phyloP scores from a whole-genome alignment of 2,113 vertebrate genomes.

The Ranitomeya imitator region DNA sequence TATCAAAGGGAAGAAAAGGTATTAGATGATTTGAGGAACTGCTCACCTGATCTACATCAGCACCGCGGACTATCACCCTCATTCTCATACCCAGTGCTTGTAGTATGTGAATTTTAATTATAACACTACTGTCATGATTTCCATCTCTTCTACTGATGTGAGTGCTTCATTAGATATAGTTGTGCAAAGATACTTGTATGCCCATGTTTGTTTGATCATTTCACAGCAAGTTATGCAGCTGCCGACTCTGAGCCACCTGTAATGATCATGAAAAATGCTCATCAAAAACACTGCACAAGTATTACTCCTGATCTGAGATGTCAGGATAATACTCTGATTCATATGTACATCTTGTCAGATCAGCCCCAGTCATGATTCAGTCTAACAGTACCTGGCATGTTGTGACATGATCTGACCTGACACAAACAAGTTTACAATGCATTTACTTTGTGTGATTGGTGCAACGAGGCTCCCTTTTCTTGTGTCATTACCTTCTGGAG shows the following conservation, averaged over 20 bases:
- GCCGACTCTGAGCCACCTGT: not conserved
- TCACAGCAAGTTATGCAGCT: not conserved
- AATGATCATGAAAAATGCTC: not conserved
- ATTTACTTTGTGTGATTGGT: not conserved
- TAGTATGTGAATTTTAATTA: not conserved
- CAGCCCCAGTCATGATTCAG: constrained; percentile 11
- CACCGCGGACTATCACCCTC: too few species aligned
- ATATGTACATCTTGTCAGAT: not conserved
- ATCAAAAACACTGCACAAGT: constrained; percentile 30
- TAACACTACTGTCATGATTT: not conserved
- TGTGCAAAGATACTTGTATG: not conserved
- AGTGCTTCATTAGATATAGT: not conserved
- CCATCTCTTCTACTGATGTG: not conserved
- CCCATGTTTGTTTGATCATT: too few species aligned
- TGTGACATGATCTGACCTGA: constrained; percentile 47
- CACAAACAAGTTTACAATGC: constrained; percentile 48
- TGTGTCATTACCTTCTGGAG: constrained; percentile 2
- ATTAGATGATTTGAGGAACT: not conserved
- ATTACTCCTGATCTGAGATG: not conserved
- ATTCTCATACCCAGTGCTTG: not conserved
- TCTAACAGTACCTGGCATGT: constrained; percentile 12
- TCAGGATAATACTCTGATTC: constrained; percentile 21
- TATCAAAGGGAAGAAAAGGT: too few species aligned
- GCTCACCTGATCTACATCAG: too few species aligned
- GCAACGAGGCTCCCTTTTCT: rapidly evolving